Conservation (phyloP, 2,797 vertebrate genomes). For the Xenopus petersii region DNA sequence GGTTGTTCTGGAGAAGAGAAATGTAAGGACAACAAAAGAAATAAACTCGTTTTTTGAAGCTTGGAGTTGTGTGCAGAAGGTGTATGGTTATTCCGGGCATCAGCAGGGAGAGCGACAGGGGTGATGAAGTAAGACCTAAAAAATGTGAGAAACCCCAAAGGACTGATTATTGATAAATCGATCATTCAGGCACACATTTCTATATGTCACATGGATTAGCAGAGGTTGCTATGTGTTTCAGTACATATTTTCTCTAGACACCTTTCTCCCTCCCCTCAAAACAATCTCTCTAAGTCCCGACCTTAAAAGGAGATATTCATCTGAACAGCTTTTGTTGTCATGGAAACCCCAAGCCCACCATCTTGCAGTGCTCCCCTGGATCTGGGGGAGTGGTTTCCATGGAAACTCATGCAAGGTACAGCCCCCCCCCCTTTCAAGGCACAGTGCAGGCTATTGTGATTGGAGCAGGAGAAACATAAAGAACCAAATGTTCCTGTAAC, state of each 20-base stretch:
- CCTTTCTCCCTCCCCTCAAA: slow-evolving; percentile 30
- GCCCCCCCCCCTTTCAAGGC: slow-evolving; percentile 8
- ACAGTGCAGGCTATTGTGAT: slow-evolving; percentile 44
- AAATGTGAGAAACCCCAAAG: background rate
- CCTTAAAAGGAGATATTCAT: slow-evolving; percentile 49
- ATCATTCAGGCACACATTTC: too few species aligned
- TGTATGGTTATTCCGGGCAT: background rate
- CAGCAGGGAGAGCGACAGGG: too few species aligned
- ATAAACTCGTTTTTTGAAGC: slow-evolving; percentile 27
- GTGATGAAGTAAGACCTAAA: background rate
- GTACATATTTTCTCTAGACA: slow-evolving; percentile 17
- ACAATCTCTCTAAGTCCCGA: slow-evolving; percentile 25
- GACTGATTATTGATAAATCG: too few species aligned
- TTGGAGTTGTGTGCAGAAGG: background rate
- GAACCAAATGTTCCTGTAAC: slow-evolving; percentile 42
- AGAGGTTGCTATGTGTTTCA: slow-evolving; percentile 6
- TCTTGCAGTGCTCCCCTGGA: slow-evolving; percentile 37
- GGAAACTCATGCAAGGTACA: slow-evolving; percentile 35
- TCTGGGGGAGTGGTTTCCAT: slow-evolving; percentile 44
- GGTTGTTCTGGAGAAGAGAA: background rate
- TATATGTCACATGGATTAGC: background rate
- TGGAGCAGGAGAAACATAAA: slow-evolving; percentile 33
- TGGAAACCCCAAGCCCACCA: slow-evolving; percentile 41
- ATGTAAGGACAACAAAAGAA: slow-evolving; percentile 15
- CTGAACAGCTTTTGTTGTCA: slow-evolving; percentile 40